phyloP scores from a whole-genome alignment of 2,888 invertebrate genomes.

The Elysia crispata region DNA sequence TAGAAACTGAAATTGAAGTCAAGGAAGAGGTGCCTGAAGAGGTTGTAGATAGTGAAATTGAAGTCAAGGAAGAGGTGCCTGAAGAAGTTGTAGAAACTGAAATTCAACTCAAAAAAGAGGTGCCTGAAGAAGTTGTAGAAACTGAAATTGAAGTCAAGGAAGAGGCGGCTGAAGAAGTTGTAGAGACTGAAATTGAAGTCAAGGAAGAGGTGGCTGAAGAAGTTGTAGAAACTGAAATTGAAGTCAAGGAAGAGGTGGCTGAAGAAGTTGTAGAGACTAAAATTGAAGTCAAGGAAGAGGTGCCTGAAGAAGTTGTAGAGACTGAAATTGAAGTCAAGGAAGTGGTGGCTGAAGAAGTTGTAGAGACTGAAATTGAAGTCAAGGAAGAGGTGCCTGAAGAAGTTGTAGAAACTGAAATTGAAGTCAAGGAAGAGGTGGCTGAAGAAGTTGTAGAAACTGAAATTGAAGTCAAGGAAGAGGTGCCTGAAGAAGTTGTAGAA shows the following conservation, averaged over 20 bases:
- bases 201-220: conserved; percentile 78
- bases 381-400: conserved; percentile 78
- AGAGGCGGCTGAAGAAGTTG: conserved; percentile 52
- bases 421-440: conserved; percentile 81
- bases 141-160: conserved; percentile 76
- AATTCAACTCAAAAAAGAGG: conserved; percentile 51
- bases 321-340: conserved; percentile 76
- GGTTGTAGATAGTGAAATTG: no score
- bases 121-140: conserved; percentile 76
- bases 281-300: conserved; percentile 51
- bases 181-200: conserved; percentile 43
- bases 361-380: conserved; percentile 43
- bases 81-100: conserved; percentile 71
- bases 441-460: conserved; percentile 71
- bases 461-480: conserved; percentile 51
- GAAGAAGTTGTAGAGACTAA: conserved; percentile 71
- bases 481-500: conserved; percentile 76
- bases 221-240: no score
- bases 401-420: no score
- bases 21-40: conserved; percentile 78
- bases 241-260: conserved; percentile 81
- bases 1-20: conserved; percentile 43
- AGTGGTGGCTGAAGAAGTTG: conserved; percentile 52
- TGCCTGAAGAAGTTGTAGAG: conserved; percentile 76
- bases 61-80: conserved; percentile 81